phyloP scores from a whole-genome alignment of 2,888 invertebrate genomes.

The Dicroscelio sp. region DNA sequence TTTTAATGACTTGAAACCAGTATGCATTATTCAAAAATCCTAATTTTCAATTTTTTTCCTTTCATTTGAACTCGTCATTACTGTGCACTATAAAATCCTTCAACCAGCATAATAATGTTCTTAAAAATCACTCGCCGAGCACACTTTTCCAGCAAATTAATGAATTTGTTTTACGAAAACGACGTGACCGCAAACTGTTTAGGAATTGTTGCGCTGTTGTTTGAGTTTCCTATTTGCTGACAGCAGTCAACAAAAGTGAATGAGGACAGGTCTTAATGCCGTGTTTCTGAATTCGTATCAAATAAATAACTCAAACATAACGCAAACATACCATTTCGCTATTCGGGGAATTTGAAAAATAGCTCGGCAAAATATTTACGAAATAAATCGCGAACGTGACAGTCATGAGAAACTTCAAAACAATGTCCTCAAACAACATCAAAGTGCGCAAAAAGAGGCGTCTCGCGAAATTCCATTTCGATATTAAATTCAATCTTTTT shows the following conservation, averaged over 20 bases:
- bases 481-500: neutral
- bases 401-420: neutral
- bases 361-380: neutral
- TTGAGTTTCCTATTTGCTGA: constrained; percentile 40
- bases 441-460: no score
- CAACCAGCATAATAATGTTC: no score
- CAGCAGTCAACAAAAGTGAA: constrained; percentile 10
- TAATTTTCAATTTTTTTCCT: no score
- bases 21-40: no score
- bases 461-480: constrained; percentile 1
- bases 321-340: constrained; percentile 9
- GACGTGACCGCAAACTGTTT: constrained; percentile 13
- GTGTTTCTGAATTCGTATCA: constrained; percentile 24
- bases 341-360: neutral
- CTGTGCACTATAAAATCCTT: no score
- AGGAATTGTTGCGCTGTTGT: constrained; percentile 13
- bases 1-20: no score
- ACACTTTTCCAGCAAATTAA: no score
- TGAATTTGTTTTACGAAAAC: constrained; percentile 2
- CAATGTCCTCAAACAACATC: neutral
- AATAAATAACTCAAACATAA: constrained; percentile 44
- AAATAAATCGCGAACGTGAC: neutral
- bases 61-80: no score
- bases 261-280: constrained; percentile 25
- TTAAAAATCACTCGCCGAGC: no score